Conservation (phyloP, 2,797 vertebrate species). For the Leptatherina wallacei region DNA sequence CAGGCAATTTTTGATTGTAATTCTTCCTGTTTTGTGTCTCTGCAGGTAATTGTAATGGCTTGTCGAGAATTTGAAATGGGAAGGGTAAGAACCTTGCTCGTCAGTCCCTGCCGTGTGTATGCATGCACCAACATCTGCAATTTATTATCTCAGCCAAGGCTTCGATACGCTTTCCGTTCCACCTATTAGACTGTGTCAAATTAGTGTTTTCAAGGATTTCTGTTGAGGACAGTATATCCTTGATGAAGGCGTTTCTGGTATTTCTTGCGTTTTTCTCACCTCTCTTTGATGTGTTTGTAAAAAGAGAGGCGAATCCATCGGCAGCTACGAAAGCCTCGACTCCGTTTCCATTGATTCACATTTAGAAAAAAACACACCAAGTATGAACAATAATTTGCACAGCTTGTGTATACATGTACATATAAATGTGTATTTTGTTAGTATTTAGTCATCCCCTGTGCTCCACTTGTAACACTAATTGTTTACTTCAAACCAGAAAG, state of each 20-base stretch:
- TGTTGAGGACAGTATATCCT: not conserved
- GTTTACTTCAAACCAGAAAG: constrained; percentile 29
- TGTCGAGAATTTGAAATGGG: constrained; percentile 99
- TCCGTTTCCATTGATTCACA: constrained; percentile 5
- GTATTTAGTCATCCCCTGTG: not conserved
- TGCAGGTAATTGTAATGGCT: constrained; percentile 96
- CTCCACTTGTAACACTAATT: constrained; percentile 13
- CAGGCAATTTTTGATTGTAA: constrained; percentile 34
- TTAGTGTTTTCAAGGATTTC: not conserved
- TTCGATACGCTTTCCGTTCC: not conserved
- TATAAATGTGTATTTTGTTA: not conserved
- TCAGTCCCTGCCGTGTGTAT: not conserved
- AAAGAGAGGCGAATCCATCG: not conserved
- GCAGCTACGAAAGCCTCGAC: not conserved
- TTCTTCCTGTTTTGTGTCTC: constrained; percentile 46
- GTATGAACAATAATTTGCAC: not conserved
- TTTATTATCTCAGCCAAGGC: constrained; percentile 18
- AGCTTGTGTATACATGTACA: not conserved
- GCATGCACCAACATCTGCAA: constrained; percentile 7
- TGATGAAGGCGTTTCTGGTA: not conserved
- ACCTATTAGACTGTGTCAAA: not conserved
- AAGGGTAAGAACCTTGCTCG: constrained; percentile 86
- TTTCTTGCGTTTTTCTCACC: not conserved
- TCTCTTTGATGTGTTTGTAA: not conserved
- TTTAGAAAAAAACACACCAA: not conserved